phyloP scores from a whole-genome alignment of 2,797 vertebrate species.

The Taenioides sp. region DNA sequence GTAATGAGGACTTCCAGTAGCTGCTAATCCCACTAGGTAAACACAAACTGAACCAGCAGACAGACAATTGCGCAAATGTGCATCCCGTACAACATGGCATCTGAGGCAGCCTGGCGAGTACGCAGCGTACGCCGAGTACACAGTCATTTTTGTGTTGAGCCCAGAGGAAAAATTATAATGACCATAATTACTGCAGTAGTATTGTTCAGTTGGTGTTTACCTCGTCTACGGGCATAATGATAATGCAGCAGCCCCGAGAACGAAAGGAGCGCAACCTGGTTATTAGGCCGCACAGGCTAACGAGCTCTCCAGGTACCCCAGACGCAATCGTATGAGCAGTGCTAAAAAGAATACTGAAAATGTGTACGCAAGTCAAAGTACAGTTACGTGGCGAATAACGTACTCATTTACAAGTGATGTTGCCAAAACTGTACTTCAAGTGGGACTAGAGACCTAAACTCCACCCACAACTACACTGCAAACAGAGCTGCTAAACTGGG shows the following conservation, averaged over 20 bases:
- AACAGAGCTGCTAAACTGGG: no score
- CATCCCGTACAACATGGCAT: not conserved
- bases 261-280: not conserved
- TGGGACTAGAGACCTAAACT: no score
- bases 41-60: not conserved
- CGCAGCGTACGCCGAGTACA: not conserved
- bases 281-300: not conserved
- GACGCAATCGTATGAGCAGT: no score
- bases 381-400: no score
- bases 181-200: not conserved
- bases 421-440: no score
- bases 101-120: not conserved
- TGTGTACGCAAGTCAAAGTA: no score
- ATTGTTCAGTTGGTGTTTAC: conserved; percentile 4
- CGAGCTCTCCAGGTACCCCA: not conserved
- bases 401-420: no score
- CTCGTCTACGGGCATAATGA: not conserved
- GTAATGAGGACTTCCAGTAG: not conserved
- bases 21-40: not conserved
- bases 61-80: not conserved
- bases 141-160: not conserved
- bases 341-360: no score
- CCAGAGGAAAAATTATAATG: not conserved
- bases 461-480: no score
- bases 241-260: not conserved